Evolutionary conservation across 2,797 vertebrate genomes (phyloP), one percentile per base, ranked within the genome.

Genomic region (Spea hammondii): DNA sequence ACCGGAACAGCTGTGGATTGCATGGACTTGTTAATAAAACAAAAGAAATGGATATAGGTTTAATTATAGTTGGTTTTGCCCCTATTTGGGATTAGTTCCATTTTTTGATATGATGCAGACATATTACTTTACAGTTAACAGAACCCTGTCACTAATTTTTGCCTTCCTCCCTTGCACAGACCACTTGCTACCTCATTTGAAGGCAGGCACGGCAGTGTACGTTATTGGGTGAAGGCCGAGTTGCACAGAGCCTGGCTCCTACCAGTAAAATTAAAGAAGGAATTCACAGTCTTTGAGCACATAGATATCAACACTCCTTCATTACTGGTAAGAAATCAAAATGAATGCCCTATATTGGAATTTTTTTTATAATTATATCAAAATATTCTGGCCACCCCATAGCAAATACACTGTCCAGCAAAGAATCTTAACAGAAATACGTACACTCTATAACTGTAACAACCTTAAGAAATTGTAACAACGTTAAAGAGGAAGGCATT

Each of bases 301-400:
- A 98, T 99, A 88, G 97, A 99, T 94, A 97, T 98, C 93, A 98
- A 98, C 96, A 98, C 96, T 88, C 95, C 96, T 80, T 94, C 94
- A 79, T 94, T 98, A 93, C 93, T 97, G 95, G 96, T 98, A 90
- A 93, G 93, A 86, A 62, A 14, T 6, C 32, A 57, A 57, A 10
- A 86, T 17, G 17, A 17, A 17, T 17, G 17, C 17, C 17, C 17
- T 17, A 17, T 17, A 17, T 17, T 17, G 17, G 17, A 17, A 17
- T 17, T 17, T 17, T 17, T 17, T 17, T 17, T 17, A 17, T 17
- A 17, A 17, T 17, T 17, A 17, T 17, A 17, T 17, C 17, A 17
- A 17, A 17, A 17, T 17, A 17, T 17, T 17, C 17, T 17, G 17
- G 17, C 17, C 17, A 17, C 17, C 17, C 17, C 17, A 17, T 17